Conservation (phyloP, 35 echinoderm and acorn worm species). For the Ophioderma brevispina region DNA sequence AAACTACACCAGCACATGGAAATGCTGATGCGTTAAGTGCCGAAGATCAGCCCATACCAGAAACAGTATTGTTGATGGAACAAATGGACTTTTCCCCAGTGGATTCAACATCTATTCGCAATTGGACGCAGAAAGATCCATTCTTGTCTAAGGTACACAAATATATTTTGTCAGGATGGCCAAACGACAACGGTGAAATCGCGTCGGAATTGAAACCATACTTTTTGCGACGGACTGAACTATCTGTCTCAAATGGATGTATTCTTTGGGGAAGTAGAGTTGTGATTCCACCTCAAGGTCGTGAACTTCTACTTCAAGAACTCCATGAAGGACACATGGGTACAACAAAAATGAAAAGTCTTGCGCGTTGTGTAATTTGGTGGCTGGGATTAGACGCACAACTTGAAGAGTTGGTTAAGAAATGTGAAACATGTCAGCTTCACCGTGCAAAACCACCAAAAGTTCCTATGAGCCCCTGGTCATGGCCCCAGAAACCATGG, state of each 20-base stretch:
- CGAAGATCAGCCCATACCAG: background rate
- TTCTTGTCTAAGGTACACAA: too few relatives aligned
- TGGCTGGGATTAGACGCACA: too few relatives aligned
- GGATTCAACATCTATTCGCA: too few relatives aligned
- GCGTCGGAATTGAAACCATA: slow-evolving; percentile 36
- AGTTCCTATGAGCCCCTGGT: too few relatives aligned
- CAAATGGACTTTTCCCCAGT: too few relatives aligned
- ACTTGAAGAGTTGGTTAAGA: too few relatives aligned
- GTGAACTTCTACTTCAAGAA: slow-evolving; percentile 21
- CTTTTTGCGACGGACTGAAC: background rate
- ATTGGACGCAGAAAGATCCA: too few relatives aligned
- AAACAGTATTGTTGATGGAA: too few relatives aligned
- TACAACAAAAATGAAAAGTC: slow-evolving; percentile 36
- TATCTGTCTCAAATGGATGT: slow-evolving; percentile 39
- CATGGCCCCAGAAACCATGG: too few relatives aligned
- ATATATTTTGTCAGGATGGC: background rate
- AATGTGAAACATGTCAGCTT: too few relatives aligned
- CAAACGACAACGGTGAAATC: background rate
- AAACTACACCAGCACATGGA: background rate
- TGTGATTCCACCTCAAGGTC: slow-evolving; percentile 44
- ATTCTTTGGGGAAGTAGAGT: slow-evolving; percentile 57
- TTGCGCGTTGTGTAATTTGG: too few relatives aligned
- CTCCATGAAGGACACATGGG: slow-evolving; percentile 59
- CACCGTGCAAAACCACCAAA: too few relatives aligned
- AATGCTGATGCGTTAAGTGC: slow-evolving; percentile 37